Base-by-base conservation (phyloP, 2,888 invertebrate genomes). In the Catocala fraxini region DNA sequence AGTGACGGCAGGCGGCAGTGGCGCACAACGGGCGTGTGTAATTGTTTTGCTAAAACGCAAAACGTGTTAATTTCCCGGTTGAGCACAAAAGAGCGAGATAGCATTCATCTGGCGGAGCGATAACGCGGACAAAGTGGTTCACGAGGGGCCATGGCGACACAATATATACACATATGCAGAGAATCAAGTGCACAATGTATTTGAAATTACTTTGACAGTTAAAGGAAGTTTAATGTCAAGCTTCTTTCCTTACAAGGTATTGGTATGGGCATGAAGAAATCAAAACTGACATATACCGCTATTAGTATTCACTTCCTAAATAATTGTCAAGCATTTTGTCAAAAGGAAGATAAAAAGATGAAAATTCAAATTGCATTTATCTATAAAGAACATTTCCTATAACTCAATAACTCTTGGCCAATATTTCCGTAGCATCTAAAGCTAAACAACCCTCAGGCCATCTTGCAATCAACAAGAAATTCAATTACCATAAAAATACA, bases 1-100 rank as follows among this genome's bases (percentile, higher is more conserved):
- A 42, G 53, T 45, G 42, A 25, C 47, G 12, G 46, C 15, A 56
- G 35, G 25, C 64, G 70, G 58, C 68, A 58, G 68, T 59, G 68
- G 59, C 65, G 51, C 59, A 77, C 74, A 77, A 77, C 70, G 62
- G 65, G 25, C 67, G 64, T 70, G 64, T 72, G 73, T 77, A 77
- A 77, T 77, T 77, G 77, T 77, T 77, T 77, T 66, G 73, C 71
- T 71, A 70, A 77, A 77, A 77, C 70, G 73, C 75, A 70, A 73
- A 77, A 71, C 78, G 78, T 75, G 77, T 77, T 77, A 77, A 77
- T 73, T 75, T 73, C 73, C 71, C 75, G 65, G 77, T 65, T 68
- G 63, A 74, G 53, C 58, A 75, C 71, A 75, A 77, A 76, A 75
- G 73, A 75, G 67, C 59, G 65, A 77, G 77, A 77, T 77, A 77